phyloP scores from a whole-genome alignment of 1,140 invertebrate species.

The Choristoneura fumiferana region DNA sequence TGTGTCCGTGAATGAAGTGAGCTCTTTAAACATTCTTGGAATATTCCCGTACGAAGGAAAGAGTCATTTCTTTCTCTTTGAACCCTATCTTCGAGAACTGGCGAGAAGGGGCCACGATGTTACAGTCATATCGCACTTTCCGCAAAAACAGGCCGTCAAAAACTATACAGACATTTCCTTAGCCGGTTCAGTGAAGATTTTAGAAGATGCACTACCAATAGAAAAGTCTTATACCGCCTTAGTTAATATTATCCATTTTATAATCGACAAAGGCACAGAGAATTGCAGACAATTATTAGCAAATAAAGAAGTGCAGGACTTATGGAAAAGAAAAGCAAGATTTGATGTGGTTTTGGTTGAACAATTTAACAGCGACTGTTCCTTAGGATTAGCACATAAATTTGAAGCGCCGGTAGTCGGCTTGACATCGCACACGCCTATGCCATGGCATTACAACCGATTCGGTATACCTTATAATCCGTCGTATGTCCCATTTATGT shows the following conservation, averaged over 20 bases:
- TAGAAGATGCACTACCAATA: conserved; percentile 39
- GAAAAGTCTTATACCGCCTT: conserved; percentile 23
- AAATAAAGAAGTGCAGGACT: conserved; percentile 58
- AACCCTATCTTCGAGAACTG: conserved; percentile 81
- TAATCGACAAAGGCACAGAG: conserved; percentile 28
- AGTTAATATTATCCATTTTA: conserved; percentile 14
- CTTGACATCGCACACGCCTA: conserved; percentile 74
- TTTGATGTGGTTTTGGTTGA: conserved; percentile 84
- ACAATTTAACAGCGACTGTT: conserved; percentile 83
- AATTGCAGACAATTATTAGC: conserved; percentile 51
- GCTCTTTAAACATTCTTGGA: conserved; percentile 75
- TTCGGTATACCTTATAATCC: conserved; percentile 78
- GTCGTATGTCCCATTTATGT: conserved; percentile 75
- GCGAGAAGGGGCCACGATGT: conserved; percentile 82
- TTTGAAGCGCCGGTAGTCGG: conserved; percentile 81
- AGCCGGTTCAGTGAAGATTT: conserved; percentile 31
- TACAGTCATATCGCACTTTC: conserved; percentile 83
- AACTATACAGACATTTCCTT: conserved; percentile 44
- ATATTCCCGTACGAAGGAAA: conserved; percentile 83
- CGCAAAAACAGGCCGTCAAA: conserved; percentile 32
- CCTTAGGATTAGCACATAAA: conserved; percentile 79
- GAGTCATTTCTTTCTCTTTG: conserved; percentile 85
- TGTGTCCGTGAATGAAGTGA: conserved; percentile 7
- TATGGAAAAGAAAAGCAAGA: conserved; percentile 63
- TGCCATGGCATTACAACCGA: conserved; percentile 78